A percentile compares a stretch with the other conserved stretches of the same genome.
Conservation (phyloP, 2,797 vertebrate genomes). For the Tapirus indicus region DNA sequence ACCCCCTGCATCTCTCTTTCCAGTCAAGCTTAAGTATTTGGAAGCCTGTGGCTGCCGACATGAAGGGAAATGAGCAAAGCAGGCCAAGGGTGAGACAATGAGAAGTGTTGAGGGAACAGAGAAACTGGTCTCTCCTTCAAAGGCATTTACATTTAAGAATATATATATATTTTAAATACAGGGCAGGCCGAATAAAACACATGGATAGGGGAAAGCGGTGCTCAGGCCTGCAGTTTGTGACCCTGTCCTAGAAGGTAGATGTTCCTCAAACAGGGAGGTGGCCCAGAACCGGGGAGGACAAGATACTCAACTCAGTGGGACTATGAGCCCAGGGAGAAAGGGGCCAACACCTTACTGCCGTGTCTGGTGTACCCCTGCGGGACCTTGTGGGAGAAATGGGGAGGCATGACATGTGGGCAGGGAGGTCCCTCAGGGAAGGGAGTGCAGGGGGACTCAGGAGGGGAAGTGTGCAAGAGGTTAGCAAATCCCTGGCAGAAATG, state of each 20-base stretch:
- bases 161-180: neutral
- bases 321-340: neutral
- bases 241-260: neutral
- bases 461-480: neutral
- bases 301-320: neutral
- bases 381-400: neutral
- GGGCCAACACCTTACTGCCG: neutral
- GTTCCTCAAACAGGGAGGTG: neutral
- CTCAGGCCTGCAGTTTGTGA: neutral
- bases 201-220: neutral
- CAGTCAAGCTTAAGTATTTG: neutral
- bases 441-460: neutral
- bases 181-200: neutral
- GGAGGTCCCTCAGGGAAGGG: neutral
- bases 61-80: neutral
- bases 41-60: neutral
- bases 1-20: neutral
- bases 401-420: neutral
- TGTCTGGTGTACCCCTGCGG: neutral
- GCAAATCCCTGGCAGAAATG: neutral
- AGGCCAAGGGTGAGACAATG: neutral
- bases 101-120: neutral
- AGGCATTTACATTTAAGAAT: neutral
- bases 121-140: neutral
- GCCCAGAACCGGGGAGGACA: neutral